Evolutionary conservation across 2,888 invertebrate species (phyloP).

Genomic region (Synergus itoensis): DNA sequence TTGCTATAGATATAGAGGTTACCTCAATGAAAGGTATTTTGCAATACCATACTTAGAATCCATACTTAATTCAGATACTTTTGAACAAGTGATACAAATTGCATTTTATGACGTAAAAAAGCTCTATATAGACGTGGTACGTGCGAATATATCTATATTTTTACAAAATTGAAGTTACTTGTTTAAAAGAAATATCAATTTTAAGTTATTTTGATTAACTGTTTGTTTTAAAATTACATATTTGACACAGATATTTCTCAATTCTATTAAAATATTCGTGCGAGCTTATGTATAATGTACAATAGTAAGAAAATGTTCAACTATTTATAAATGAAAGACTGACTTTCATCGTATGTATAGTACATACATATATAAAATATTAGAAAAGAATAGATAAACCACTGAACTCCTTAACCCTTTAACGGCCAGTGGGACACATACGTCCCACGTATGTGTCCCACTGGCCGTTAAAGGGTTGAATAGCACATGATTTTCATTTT

Average conservation of each 20-base stretch:
- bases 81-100: conserved; percentile 47
- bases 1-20: conserved; percentile 7
- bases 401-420: conserved; percentile 27
- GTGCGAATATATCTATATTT: neutral
- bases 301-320: conserved; percentile 1
- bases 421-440: too few relatives aligned
- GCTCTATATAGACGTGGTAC: neutral
- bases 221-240: neutral
- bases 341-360: conserved; percentile 29
- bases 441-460: too few relatives aligned
- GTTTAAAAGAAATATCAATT: too few relatives aligned
- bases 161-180: neutral
- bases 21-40: conserved; percentile 18
- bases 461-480: too few relatives aligned
- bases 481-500: neutral
- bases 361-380: conserved; percentile 10
- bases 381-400: conserved; percentile 23
- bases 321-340: conserved; percentile 37
- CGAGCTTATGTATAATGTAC: neutral
- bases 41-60: conserved; percentile 50
- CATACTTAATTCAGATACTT: conserved; percentile 54
- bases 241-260: neutral
- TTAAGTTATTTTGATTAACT: too few relatives aligned
- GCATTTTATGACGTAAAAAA: conserved; percentile 50
- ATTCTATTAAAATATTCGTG: conserved; percentile 6